These are phyloP conservation scores for Chloropsis hardwickii DNA, from an alignment of 2,113 vertebrate species.

Conservation along the genomic window DNA sequence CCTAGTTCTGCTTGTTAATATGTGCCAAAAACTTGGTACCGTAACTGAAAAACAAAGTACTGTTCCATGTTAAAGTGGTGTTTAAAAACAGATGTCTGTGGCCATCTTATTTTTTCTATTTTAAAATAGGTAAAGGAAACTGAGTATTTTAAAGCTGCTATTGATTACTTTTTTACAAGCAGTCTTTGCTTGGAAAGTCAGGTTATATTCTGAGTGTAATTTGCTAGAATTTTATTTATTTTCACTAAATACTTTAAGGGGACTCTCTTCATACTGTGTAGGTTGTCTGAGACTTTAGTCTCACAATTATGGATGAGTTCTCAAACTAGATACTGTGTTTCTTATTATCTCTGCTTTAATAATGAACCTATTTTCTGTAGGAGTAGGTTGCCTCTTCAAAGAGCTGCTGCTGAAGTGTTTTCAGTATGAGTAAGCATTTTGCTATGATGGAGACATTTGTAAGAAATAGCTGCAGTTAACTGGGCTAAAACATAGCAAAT, in stretches of 20 bases:
- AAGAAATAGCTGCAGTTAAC: neutral
- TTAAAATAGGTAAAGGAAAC: neutral
- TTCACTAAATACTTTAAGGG: neutral
- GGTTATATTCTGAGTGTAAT: neutral
- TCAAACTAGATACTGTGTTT: neutral
- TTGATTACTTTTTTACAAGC: neutral
- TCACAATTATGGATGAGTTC: neutral
- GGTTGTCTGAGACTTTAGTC: neutral
- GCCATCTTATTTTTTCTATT: neutral
- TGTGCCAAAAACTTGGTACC: neutral
- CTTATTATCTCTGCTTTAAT: neutral
- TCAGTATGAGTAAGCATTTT: neutral
- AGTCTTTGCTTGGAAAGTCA: neutral
- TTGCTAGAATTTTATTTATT: neutral
- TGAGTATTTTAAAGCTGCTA: neutral
- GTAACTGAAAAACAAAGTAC: neutral
- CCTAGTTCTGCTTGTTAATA: neutral
- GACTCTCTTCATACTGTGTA: neutral
- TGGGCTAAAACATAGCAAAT: neutral
- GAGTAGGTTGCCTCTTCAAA: neutral
- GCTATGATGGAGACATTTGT: neutral
- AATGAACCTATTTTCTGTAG: neutral
- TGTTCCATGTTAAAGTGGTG: neutral
- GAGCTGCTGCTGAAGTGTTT: neutral
- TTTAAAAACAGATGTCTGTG: neutral